Evolutionary conservation across 30 jellyfish, hydroid and myxozoan species (phyloP).

Genomic region (Pelagia noctiluca): DNA sequence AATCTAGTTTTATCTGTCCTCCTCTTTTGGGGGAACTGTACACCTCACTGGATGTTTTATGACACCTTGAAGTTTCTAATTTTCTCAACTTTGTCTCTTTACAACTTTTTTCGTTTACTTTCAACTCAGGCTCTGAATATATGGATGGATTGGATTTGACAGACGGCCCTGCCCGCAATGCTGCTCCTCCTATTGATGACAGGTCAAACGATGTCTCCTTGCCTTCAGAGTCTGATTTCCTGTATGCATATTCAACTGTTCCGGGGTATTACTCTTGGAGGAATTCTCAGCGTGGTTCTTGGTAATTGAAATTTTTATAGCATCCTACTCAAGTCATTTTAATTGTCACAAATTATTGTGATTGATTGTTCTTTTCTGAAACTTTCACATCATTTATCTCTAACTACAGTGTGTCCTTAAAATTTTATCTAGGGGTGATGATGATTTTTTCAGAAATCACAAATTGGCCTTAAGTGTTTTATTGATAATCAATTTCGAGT

Average conservation of each 20-base stretch:
- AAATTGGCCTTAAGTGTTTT: too few species aligned
- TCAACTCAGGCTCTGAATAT: slow-evolving; percentile 97
- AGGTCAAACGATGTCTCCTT: slow-evolving; percentile 90
- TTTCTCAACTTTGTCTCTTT: background rate
- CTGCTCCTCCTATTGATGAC: slow-evolving; percentile 87
- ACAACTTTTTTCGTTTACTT: background rate
- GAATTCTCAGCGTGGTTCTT: slow-evolving; percentile 93
- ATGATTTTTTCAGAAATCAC: too few species aligned
- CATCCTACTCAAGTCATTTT: background rate
- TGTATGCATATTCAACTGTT: slow-evolving; percentile 97
- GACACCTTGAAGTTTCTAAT: background rate
- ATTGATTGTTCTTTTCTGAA: too few species aligned
- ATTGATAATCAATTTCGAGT: too few species aligned
- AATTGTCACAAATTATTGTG: background rate
- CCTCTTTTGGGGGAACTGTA: too few species aligned
- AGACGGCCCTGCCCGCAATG: slow-evolving; percentile 66
- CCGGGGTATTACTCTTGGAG: slow-evolving; percentile 99
- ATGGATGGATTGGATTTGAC: slow-evolving; percentile 81
- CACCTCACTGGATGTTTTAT: too few species aligned
- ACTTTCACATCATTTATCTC: too few species aligned
- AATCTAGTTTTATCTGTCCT: too few species aligned
- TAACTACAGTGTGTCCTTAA: too few species aligned
- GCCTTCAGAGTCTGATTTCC: slow-evolving; percentile 94
- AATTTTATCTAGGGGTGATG: too few species aligned
- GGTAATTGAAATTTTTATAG: slow-evolving; percentile 54